phyloP scores from a whole-genome alignment of 30 jellyfish, hydroid and myxozoan species.

The Chrysaora quinquecirrha region DNA sequence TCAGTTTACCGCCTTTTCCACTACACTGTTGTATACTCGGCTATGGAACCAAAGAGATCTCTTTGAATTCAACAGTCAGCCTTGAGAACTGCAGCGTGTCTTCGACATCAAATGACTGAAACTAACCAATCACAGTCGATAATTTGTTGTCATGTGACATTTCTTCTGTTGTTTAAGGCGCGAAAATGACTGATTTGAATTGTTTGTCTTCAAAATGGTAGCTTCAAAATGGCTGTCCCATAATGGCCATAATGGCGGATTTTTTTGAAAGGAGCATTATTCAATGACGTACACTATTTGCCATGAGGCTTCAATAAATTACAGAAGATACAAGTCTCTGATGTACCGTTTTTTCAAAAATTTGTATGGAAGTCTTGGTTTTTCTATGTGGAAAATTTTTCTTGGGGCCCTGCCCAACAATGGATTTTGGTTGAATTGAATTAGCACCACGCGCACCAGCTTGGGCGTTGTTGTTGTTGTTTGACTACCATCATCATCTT shows the following conservation, averaged over 20 bases:
- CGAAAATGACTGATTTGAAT: conserved; percentile 56
- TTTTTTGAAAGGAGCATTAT: too few relatives aligned
- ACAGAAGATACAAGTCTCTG: too few relatives aligned
- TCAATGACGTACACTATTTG: too few relatives aligned
- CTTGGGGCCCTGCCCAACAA: too few relatives aligned
- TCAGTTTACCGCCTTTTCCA: conserved; percentile 78
- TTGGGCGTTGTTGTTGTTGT: too few relatives aligned
- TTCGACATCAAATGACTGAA: conserved; percentile 5
- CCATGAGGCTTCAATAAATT: too few relatives aligned
- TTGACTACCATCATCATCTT: too few relatives aligned
- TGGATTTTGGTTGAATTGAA: too few relatives aligned
- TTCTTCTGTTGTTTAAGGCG: conserved; percentile 51
- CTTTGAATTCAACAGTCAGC: background rate
- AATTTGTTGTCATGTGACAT: conserved; percentile 43
- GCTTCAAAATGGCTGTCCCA: conserved; percentile 42
- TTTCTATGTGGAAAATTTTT: too few relatives aligned
- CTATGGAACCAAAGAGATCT: conserved; percentile 1
- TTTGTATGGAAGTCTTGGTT: too few relatives aligned
- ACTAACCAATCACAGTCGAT: conserved; percentile 33
- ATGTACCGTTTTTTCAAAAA: too few relatives aligned
- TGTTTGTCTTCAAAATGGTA: conserved; percentile 44
- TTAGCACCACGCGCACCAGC: too few relatives aligned
- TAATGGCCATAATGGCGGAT: background rate
- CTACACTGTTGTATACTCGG: conserved; percentile 1
- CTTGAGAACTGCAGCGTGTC: conserved; percentile 25